Evolutionary conservation across 2,888 invertebrate genomes (phyloP), one percentile per base, ranked within the genome.

Genomic region (Cerastoderma edule): DNA sequence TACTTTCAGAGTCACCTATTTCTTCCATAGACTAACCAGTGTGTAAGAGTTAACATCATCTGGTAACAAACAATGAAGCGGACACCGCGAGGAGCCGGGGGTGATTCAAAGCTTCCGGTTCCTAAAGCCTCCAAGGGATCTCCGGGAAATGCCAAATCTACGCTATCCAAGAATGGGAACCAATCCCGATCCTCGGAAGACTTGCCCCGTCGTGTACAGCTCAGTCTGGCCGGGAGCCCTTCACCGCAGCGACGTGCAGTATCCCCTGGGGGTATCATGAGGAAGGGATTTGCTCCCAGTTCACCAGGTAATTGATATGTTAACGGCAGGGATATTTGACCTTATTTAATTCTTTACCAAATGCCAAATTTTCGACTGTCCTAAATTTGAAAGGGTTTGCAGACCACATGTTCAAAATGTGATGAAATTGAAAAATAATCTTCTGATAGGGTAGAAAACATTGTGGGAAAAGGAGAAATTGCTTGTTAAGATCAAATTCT

Each of bases 151-250:
- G 80, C 85, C 65, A 85, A 83, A 44, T 84, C 88, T n/a, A 81
- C 87, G 2, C 74, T 87, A 8, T 81, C 80, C 28, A 80, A 78
- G 64, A 85, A 84, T n/a, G 76, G 76, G 30, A 78, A 71, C 65
- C 80, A 83, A 46, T 83, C 89, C 28, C 83, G 85, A 39, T 90
- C 89, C 24, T 87, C 89, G 1, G 89, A 90, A 75, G 88, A 90
- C 66, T 83, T 89, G 30, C 86, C 88, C 4, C 76, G 86, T 19
- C 77, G 80, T 10, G 84, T 87, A 2, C 85, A 85, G 72, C 78
- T 85, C 13, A 86, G 84, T 73, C 54, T 82, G 67, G 78, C 78
- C 10, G 74, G 73, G 4, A 68, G 75, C 6, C 72, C 69, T 1
- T 53, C 72, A 13, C 85, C 85, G 57, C 81, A 80, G 27, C 68